phyloP scores from a whole-genome alignment of 23 tunicate genomes.

The Diplosoma virens region DNA sequence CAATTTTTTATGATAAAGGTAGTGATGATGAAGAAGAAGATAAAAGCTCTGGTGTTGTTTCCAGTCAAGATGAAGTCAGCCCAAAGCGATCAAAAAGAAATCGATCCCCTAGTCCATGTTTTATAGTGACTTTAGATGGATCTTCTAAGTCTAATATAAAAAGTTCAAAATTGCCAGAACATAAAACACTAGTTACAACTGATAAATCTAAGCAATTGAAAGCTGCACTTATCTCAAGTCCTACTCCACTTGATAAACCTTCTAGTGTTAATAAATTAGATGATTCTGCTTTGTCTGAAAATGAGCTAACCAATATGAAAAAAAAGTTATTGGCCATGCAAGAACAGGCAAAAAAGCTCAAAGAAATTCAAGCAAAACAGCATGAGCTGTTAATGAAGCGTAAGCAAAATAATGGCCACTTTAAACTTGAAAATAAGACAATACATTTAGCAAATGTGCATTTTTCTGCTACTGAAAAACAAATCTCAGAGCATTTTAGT shows the following conservation, averaged over 20 bases:
- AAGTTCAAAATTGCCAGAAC: background rate
- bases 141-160: background rate
- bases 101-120: constrained; percentile 48
- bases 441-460: constrained; percentile 80
- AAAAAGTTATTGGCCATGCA: constrained; percentile 61
- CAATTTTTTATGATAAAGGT: no score
- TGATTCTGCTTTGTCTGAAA: background rate
- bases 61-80: background rate
- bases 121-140: constrained; percentile 63
- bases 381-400: constrained; percentile 24
- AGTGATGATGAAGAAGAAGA: background rate
- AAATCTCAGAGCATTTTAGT: constrained; percentile 80
- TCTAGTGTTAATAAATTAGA: background rate
- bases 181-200: background rate
- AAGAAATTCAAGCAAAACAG: constrained; percentile 58
- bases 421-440: constrained; percentile 32
- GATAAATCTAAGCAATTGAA: background rate
- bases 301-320: constrained; percentile 58
- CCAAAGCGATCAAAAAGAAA: background rate
- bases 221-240: background rate
- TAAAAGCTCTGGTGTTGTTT: background rate
- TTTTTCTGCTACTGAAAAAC: constrained; percentile 87
- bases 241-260: background rate
- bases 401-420: background rate
- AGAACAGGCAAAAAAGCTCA: constrained; percentile 62